These are phyloP conservation scores for Semibalanus balanoides DNA, from an alignment of 1,140 invertebrate species.

Conservation along the genomic window DNA sequence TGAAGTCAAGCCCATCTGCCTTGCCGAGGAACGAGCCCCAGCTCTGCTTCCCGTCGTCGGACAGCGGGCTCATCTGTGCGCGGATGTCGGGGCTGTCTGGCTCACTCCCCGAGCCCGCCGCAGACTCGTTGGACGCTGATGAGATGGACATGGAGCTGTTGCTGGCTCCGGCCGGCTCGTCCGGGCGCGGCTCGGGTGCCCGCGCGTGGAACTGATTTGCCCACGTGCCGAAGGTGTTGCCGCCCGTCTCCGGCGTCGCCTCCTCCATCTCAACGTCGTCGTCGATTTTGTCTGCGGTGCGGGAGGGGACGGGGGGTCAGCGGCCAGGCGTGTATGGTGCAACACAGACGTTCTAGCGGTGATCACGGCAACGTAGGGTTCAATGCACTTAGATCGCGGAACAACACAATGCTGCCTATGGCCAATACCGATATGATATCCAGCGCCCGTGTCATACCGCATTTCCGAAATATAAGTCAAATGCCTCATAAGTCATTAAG, in stretches of 20 bases:
- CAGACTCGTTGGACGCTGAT: neutral
- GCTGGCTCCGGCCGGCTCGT: neutral
- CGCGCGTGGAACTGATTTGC: constrained; percentile 1
- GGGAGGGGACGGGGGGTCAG: too few relatives aligned
- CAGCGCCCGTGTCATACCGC: too few relatives aligned
- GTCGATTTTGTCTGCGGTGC: neutral
- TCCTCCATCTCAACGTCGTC: neutral
- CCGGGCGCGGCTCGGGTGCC: neutral
- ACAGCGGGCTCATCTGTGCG: neutral
- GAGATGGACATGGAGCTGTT: constrained; percentile 5
- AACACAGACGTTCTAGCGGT: too few relatives aligned
- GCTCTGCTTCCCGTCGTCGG: constrained; percentile 1
- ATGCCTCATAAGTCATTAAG: too few relatives aligned
- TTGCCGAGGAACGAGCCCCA: neutral
- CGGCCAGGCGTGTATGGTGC: too few relatives aligned
- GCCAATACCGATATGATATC: too few relatives aligned
- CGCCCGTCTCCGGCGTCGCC: too few relatives aligned
- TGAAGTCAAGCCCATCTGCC: neutral
- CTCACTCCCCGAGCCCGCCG: neutral
- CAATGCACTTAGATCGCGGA: too few relatives aligned
- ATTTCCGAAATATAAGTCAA: too few relatives aligned
- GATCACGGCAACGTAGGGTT: too few relatives aligned
- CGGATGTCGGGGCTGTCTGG: neutral
- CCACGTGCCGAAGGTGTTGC: neutral
- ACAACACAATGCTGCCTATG: too few relatives aligned